phyloP scores from a whole-genome alignment of 2,888 invertebrate genomes.

The Pegoplata infirma region DNA sequence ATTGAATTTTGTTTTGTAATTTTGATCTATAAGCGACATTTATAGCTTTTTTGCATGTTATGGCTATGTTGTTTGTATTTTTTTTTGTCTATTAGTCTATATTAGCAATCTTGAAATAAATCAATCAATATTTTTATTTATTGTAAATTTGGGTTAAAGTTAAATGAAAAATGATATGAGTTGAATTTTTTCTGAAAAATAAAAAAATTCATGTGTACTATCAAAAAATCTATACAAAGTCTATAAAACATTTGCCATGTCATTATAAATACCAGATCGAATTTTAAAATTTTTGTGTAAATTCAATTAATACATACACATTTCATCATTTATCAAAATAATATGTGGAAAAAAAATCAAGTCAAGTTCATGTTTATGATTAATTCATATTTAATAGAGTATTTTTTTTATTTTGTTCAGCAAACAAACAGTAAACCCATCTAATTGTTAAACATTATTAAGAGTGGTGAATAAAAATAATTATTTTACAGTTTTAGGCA shows the following conservation, averaged over 20 bases:
- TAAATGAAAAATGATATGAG: conserved; percentile 26
- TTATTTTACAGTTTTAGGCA: background rate
- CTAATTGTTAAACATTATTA: background rate
- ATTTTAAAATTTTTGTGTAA: conserved; percentile 26
- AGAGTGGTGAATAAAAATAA: background rate
- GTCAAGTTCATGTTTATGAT: conserved; percentile 32
- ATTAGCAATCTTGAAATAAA: background rate
- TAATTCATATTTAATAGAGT: conserved; percentile 12
- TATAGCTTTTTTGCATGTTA: conserved; percentile 39
- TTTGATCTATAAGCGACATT: conserved; percentile 21
- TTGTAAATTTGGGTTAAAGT: conserved; percentile 11
- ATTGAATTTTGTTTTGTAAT: conserved; percentile 36
- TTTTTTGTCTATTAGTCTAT: background rate
- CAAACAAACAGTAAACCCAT: background rate
- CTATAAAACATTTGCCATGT: background rate
- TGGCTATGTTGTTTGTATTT: too few relatives aligned
- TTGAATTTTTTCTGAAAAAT: background rate
- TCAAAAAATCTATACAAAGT: background rate
- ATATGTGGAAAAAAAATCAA: background rate
- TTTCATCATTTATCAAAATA: conserved; percentile 32
- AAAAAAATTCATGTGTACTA: background rate
- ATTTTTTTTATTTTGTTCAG: background rate
- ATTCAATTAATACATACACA: conserved; percentile 36
- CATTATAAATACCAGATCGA: conserved; percentile 15
- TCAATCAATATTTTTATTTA: conserved; percentile 3